Base-by-base conservation (phyloP, 2,888 invertebrate genomes). In the Zele albiditarsus region DNA sequence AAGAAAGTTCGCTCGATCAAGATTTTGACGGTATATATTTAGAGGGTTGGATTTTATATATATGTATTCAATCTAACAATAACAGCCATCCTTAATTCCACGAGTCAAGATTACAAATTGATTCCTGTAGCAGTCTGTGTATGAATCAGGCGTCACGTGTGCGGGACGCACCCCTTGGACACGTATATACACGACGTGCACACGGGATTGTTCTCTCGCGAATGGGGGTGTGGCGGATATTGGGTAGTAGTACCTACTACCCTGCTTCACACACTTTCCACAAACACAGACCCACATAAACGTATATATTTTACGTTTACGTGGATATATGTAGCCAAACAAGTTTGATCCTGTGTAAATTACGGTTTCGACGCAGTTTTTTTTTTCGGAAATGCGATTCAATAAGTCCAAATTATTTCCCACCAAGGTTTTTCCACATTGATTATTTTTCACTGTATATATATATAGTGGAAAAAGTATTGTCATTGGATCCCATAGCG, bases 141-240 rank as follows among this genome's bases (percentile, higher is more conserved):
- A 89, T 89, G 88, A 89, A 89, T 89, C 89, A 89, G 86, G 89
- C 89, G 89, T 89, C 89, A 89, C 87, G 84, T 89, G 89, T 86
- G 86, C 83, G 80, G 85, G 88, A 89, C 89, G 88, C 88, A 88
- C 89, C 89, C 88, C 85, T 86, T 84, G 82, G 81, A 80, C 79
- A 77, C 77, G 78, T 79, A 80, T 80, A 78, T 75, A 75, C 25
- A 76, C 74, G 74, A 71, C 73, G 75, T 74, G 78, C 78, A 76
- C 79, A 77, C 76, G 76, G 75, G 77, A 72, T 74, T 72, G 76
- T 74, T 73, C 75, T 46, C 46, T 53, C 53, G 53, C 49, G 60
- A 73, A 49, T 72, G 74, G 70, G 78, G 67, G 74, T 49, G 73
- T 73, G 67, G 53, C 53, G 76, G 33, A 71, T 66, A 70, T 57